Percentiles rank a stretch among this genome's conserved stretches.
phyloP scores from a whole-genome alignment of 2,797 vertebrate species.

The Labroides dimidiatus region DNA sequence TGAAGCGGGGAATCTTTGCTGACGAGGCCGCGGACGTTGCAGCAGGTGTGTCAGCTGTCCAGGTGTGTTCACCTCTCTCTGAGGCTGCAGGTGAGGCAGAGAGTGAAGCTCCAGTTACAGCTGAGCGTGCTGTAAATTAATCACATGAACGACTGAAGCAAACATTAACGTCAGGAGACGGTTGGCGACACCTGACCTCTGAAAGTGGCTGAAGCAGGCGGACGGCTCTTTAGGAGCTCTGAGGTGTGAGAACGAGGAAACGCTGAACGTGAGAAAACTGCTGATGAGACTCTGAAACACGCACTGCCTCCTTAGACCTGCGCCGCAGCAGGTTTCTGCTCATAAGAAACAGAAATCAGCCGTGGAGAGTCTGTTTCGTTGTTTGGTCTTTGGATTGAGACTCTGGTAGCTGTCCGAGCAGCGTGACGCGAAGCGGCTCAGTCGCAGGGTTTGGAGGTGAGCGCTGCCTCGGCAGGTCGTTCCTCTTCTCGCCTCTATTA shows the following conservation, averaged over 20 bases:
- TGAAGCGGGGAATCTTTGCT: background rate
- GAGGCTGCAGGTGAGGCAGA: background rate
- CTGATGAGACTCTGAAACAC: background rate
- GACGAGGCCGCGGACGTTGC: background rate
- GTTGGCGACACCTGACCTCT: background rate
- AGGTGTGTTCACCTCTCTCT: background rate
- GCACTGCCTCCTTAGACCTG: no score
- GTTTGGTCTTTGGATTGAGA: no score
- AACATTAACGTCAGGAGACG: no score
- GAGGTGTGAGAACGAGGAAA: background rate
- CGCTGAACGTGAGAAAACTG: constrained; percentile 26
- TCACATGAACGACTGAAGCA: background rate
- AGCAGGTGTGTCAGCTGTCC: background rate
- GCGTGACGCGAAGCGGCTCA: no score
- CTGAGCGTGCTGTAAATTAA: background rate
- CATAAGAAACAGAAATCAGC: no score
- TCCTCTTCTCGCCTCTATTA: constrained; percentile 45
- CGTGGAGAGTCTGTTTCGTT: no score
- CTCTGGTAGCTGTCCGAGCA: no score
- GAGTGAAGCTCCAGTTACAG: background rate
- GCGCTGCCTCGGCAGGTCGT: constrained; percentile 40
- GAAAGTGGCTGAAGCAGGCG: background rate
- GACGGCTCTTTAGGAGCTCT: background rate
- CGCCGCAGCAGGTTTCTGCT: no score
- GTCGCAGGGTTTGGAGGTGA: constrained; percentile 34